Percentiles rank a stretch among this genome's conserved stretches.
Evolutionary conservation across 2,888 invertebrate species (phyloP).

Genomic region (Oxyteleia sp.): DNA sequence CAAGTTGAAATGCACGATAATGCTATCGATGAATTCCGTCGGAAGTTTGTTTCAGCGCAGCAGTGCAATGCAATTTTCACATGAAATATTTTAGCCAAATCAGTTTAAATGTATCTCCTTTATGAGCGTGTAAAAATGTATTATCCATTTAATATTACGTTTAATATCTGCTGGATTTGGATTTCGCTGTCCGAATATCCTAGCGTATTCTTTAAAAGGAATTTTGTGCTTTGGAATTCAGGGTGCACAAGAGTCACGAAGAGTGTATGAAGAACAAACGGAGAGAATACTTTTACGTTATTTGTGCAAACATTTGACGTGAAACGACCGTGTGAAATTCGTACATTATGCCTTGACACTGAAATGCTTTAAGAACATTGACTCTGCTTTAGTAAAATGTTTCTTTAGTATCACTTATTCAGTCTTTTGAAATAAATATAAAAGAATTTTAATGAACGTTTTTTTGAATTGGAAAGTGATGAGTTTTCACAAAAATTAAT

Average conservation of each 20-base stretch:
- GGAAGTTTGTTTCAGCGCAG: background rate
- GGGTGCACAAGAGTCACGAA: background rate
- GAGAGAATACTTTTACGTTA: slow-evolving; percentile 7
- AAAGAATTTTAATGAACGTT: background rate
- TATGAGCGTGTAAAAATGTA: background rate
- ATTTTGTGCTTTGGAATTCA: background rate
- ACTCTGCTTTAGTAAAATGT: background rate
- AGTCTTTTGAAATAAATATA: background rate
- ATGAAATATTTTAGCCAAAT: background rate
- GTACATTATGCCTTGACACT: slow-evolving; percentile 8
- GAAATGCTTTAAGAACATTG: slow-evolving; percentile 11
- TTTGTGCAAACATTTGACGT: slow-evolving; percentile 2
- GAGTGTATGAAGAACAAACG: slow-evolving; percentile 7
- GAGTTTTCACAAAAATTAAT: no score
- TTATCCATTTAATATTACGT: background rate
- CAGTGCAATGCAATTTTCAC: background rate
- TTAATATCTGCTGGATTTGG: background rate
- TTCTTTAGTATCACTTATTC: slow-evolving; percentile 5
- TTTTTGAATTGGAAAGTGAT: no score
- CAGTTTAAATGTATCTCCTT: background rate
- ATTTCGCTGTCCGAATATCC: background rate
- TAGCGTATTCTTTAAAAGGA: background rate
- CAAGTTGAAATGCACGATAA: background rate
- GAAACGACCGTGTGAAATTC: slow-evolving; percentile 3
- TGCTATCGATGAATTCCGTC: background rate